phyloP scores from a whole-genome alignment of 2,113 vertebrate genomes.

The Recurvirostra avosetta region DNA sequence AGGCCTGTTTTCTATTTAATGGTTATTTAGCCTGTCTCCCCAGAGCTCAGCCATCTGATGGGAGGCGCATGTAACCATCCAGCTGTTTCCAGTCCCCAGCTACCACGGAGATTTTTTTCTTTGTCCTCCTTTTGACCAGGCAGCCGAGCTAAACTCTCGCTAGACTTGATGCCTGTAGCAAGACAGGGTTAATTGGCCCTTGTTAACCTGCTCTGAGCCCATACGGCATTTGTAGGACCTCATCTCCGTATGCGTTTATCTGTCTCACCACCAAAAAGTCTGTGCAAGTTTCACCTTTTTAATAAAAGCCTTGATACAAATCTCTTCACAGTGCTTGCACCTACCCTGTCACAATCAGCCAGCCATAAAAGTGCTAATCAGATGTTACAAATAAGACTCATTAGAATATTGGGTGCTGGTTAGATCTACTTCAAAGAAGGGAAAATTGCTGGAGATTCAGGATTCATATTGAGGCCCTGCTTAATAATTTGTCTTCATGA shows the following conservation, averaged over 20 bases:
- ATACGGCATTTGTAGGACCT: background rate
- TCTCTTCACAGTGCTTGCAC: background rate
- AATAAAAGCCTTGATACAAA: background rate
- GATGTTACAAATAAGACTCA: background rate
- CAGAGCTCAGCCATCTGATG: background rate
- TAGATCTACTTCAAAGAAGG: background rate
- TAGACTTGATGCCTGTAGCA: background rate
- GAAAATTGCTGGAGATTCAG: background rate
- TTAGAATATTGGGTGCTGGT: background rate
- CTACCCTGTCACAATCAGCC: background rate
- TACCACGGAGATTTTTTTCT: background rate
- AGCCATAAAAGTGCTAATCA: background rate
- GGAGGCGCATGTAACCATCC: background rate
- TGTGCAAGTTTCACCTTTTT: background rate
- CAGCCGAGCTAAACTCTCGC: background rate
- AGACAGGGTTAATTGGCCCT: background rate
- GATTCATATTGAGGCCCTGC: background rate
- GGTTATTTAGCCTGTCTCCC: background rate
- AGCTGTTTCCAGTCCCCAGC: constrained; percentile 28
- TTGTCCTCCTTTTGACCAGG: background rate
- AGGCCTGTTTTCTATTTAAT: background rate
- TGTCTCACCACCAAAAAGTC: background rate
- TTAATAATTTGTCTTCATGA: background rate
- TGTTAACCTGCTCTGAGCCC: background rate
- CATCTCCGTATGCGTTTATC: background rate